A percentile compares a stretch with the other conserved stretches of the same genome.
These are phyloP conservation scores for Falco berigora DNA, from an alignment of 2,797 vertebrate genomes.

Conservation along the genomic window DNA sequence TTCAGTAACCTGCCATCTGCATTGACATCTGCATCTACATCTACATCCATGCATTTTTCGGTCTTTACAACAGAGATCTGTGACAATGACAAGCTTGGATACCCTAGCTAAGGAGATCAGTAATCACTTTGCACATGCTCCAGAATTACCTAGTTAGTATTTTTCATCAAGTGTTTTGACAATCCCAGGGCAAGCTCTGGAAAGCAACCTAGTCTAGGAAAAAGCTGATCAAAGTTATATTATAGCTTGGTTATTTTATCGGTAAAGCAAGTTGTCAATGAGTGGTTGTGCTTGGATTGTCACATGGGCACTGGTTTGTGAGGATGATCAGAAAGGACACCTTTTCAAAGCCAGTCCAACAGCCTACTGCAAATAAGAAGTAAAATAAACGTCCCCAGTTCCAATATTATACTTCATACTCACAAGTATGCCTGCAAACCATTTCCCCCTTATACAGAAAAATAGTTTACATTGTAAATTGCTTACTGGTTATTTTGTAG, in stretches of 20 bases:
- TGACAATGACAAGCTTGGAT: background rate
- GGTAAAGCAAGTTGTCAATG: background rate
- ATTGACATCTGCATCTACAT: background rate
- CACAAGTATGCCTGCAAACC: background rate
- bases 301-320: background rate
- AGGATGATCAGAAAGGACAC: background rate
- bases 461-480: background rate
- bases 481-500: background rate
- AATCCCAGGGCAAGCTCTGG: background rate
- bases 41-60: background rate
- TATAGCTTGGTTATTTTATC: background rate
- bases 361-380: background rate
- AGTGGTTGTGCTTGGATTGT: background rate
- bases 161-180: background rate
- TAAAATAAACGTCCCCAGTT: background rate
- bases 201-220: background rate
- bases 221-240: background rate
- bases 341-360: background rate
- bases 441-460: background rate
- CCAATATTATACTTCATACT: background rate
- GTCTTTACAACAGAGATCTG: background rate
- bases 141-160: background rate
- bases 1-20: background rate
- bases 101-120: background rate
- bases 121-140: background rate